Conservation (phyloP, 2,113 vertebrate species). For the Morone saxatilis region DNA sequence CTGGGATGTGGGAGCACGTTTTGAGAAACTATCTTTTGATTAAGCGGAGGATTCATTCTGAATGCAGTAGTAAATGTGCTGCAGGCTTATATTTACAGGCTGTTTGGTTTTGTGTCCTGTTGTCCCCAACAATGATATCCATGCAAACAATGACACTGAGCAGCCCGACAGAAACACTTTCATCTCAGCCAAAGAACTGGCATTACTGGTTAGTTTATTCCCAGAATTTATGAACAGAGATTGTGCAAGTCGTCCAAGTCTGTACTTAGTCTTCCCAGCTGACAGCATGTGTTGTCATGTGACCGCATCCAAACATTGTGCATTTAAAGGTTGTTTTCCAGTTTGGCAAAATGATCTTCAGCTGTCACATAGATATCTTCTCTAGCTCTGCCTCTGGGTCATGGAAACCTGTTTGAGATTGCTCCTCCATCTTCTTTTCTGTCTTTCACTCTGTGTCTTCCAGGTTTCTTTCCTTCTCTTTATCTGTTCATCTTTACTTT, state of each 20-base stretch:
- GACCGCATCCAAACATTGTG: background rate
- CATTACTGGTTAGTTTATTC: background rate
- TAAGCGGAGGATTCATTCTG: background rate
- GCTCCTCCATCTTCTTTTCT: constrained; percentile 16
- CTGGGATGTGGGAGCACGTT: background rate
- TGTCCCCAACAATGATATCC: background rate
- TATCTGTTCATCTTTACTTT: background rate
- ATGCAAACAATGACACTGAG: background rate
- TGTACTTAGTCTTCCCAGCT: background rate
- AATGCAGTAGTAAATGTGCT: background rate
- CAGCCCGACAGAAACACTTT: background rate
- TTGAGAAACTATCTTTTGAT: constrained; percentile 15
- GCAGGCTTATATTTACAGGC: background rate
- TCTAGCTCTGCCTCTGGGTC: background rate
- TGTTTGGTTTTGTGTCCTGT: background rate
- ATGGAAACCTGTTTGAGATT: background rate
- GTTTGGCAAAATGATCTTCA: background rate
- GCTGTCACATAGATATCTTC: constrained; percentile 4
- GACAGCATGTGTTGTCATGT: background rate
- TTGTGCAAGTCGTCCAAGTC: background rate
- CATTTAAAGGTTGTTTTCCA: constrained; percentile 6
- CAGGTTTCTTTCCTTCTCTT: constrained; percentile 8
- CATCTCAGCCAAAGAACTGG: background rate
- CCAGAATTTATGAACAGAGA: background rate
- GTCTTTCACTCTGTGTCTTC: constrained; percentile 33